Conservation (phyloP, 2,888 invertebrate species). For the Platypus cylindrus region DNA sequence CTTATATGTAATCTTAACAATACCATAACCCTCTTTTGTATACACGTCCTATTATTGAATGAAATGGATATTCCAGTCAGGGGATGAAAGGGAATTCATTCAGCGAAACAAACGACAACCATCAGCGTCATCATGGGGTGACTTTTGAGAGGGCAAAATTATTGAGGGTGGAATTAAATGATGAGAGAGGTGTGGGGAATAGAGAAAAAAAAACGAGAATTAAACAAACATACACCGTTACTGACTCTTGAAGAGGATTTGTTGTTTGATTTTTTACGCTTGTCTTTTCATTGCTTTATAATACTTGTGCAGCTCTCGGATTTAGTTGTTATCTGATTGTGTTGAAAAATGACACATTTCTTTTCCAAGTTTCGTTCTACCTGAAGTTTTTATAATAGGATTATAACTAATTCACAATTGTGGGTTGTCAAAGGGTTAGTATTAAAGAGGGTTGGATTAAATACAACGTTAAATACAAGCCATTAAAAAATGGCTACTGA, state of each 20-base stretch:
- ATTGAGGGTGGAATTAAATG: not conserved
- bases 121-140: slow-evolving; percentile 16
- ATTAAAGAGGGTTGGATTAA: too few species aligned
- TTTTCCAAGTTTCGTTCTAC: too few species aligned
- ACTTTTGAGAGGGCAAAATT: slow-evolving; percentile 15
- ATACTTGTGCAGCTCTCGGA: slow-evolving; percentile 29
- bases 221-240: too few species aligned
- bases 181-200: slow-evolving; percentile 20
- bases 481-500: too few species aligned
- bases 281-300: slow-evolving; percentile 26
- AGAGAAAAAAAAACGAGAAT: slow-evolving; percentile 17
- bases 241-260: slow-evolving; percentile 24
- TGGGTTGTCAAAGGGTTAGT: too few species aligned
- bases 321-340: slow-evolving; percentile 21
- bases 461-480: too few species aligned
- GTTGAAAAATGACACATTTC: too few species aligned
- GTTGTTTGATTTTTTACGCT: slow-evolving; percentile 34
- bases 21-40: slow-evolving; percentile 33
- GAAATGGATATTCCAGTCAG: slow-evolving; percentile 31
- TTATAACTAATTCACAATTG: too few species aligned
- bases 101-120: too few species aligned
- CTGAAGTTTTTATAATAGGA: too few species aligned
- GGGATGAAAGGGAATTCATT: slow-evolving; percentile 25
- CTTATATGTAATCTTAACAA: slow-evolving; percentile 30
- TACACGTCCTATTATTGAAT: slow-evolving; percentile 29